Percentiles rank a stretch among this genome's conserved stretches.
These are phyloP conservation scores for Gallinago nigripennis DNA, from an alignment of 2,797 vertebrate species.

Conservation along the genomic window DNA sequence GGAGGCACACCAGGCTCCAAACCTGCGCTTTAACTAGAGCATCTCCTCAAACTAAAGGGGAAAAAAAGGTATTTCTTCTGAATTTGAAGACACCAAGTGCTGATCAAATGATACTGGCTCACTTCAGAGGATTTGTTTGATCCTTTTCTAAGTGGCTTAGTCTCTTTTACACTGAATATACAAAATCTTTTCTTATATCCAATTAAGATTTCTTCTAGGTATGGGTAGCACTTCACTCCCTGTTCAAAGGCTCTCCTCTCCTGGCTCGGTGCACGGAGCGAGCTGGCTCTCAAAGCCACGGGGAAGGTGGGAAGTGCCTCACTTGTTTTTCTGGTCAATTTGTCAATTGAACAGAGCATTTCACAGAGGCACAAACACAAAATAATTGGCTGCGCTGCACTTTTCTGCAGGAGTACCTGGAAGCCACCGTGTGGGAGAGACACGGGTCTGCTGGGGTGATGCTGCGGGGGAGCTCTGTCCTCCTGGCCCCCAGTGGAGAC, in stretches of 20 bases:
- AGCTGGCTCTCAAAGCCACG: fast-evolving
- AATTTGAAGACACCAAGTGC: not conserved
- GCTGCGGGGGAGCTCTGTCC: not conserved
- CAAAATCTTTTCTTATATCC: constrained; percentile 25
- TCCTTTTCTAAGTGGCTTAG: constrained; percentile 24
- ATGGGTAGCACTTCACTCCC: not conserved
- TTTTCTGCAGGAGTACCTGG: not conserved
- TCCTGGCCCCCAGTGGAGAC: fast-evolving
- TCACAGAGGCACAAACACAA: not conserved
- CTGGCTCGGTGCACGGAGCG: fast-evolving
- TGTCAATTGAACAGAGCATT: not conserved
- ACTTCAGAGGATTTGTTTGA: constrained; percentile 19
- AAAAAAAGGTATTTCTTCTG: not conserved
- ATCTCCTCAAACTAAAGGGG: not conserved
- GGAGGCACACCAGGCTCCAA: not conserved
- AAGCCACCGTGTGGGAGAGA: fast-evolving
- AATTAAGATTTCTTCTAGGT: constrained; percentile 13
- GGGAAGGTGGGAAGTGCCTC: not conserved
- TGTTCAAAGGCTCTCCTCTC: not conserved
- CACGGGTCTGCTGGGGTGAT: not conserved
- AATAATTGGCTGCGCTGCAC: not conserved
- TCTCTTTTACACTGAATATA: constrained; percentile 18
- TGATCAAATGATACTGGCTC: not conserved
- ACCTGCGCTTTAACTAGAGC: not conserved
- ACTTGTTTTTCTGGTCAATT: not conserved